Base-by-base conservation (phyloP, 2,888 invertebrate species). In the Petrolisthes manimaculis region DNA sequence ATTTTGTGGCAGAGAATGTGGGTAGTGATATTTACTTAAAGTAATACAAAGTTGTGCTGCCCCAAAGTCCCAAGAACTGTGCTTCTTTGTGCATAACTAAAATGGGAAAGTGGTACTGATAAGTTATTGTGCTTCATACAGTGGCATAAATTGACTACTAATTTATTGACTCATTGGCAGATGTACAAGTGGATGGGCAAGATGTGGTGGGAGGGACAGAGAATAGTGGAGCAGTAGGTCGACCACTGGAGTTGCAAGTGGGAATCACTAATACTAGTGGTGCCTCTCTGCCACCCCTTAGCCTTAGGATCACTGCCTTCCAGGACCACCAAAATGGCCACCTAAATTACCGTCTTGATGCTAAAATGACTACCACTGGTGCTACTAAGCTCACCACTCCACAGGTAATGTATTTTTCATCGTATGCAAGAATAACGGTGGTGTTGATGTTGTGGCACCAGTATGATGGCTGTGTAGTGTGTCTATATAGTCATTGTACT, bases 301-400 rank as follows among this genome's bases (percentile, higher is more conserved):
- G 78, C 24, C 86, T 91, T 14, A 69, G 85, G 37, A 51, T 88
- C 54, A 85, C 86, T n/a, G 88, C 90, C 56, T 90, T 89, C 75
- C 91, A 91, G 75, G 91, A 91, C 86, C 91, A 91, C 71, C 90
- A 91, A 78, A 91, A 91, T 55, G 91, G 91, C 56, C 86, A 88
- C 75, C 81, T 89, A 55, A 91, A 86, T 75, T 89, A 90, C 82
- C 88, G 91, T 12, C 86, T 90, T 5, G 91, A 91, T 74, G 90
- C 86, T 18, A 88, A 89, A 69, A 88, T 91, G 89, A 86, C 89
- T 67, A 85, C 89, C 55, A 86, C 88, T n/a, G 91, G 91, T 5
- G 91, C 91, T 8, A 83, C 89, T 24, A 82, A 81, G 12, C 69
- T 81, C 9, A 83, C 83, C n/a, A 78, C 85, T 0, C 89, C 86